Evolutionary conservation across 2,888 invertebrate genomes (phyloP), one percentile per base, ranked within the genome.

Genomic region (Ectropis crepuscularia): DNA sequence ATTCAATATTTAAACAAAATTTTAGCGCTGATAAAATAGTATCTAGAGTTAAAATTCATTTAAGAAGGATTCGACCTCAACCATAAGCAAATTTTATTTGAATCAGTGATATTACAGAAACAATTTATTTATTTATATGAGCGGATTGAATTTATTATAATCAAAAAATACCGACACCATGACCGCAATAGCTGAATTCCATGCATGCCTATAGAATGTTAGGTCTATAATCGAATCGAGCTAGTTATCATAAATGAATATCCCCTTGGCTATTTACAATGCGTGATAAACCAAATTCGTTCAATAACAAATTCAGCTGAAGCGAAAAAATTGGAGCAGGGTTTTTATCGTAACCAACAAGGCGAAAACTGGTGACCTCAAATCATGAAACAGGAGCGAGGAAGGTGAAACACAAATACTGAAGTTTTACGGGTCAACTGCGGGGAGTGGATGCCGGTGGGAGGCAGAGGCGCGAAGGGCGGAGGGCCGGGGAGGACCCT

Each of bases 371-470:
- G 67, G 76, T 83, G 82, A 84, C 83, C 83, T 65, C 60, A 80
- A 86, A 84, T 81, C 76, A 81, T 85, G 83, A 83, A 85, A 85
- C 78, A 84, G 81, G 80, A 79, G 74, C 79, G 80, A 79, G 78
- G 79, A 79, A 86, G 85, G 84, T 85, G 78, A 81, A 84, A 84
- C 82, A 85, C 82, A 86, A 90, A 87, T 82, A 86, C 84, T 86
- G 79, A 74, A 87, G 84, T 87, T 90, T 89, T 88, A 87, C 87
- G 86, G 89, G 89, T 89, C 86, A 87, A 83, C 83, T 80, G 83
- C 77, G 70, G 72, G 72, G 72, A 67, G 70, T 60, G 57, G 55
- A 63, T 69, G 63, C 60, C 77, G 76, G 81, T 74, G 84, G 85
- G 85, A 75, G 83, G 84, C 72, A 75, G 76, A 78, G 77, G 77